These are phyloP conservation scores for Pithecia hirsuta DNA, from an alignment of 2,797 vertebrate genomes.

Conservation along the genomic window DNA sequence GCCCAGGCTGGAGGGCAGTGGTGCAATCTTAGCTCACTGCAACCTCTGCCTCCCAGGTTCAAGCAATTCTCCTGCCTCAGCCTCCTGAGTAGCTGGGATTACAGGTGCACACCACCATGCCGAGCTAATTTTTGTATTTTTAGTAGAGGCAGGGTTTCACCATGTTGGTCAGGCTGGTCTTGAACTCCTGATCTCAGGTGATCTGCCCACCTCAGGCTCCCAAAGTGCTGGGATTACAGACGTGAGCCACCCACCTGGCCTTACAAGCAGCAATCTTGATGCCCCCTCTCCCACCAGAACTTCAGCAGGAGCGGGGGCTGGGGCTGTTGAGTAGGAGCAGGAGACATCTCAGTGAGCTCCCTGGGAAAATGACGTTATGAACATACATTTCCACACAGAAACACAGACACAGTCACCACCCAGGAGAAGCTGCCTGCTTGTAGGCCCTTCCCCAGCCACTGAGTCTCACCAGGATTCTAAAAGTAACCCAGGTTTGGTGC, in stretches of 20 bases:
- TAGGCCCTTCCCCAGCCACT: not conserved
- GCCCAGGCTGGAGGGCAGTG: not conserved
- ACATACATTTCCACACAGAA: not conserved
- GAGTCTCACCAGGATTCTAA: not conserved
- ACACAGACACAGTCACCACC: not conserved
- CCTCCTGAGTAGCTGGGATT: not conserved
- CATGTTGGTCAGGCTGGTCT: not conserved
- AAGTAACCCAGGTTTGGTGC: not conserved
- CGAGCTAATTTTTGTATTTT: not conserved
- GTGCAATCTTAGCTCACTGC: not conserved
- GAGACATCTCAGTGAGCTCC: not conserved
- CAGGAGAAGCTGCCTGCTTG: fast-evolving
- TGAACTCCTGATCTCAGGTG: not conserved
- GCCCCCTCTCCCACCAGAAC: not conserved
- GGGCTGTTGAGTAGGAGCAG: too few relatives aligned
- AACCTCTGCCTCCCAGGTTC: not conserved
- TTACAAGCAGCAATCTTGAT: not conserved
- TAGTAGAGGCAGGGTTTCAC: not conserved
- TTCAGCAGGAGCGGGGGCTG: not conserved
- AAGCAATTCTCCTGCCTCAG: not conserved
- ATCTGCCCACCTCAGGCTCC: not conserved
- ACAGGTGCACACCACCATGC: not conserved
- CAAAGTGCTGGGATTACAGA: not conserved
- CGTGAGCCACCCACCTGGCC: not conserved
- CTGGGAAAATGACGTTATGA: not conserved